phyloP scores from a whole-genome alignment of 2,797 vertebrate species.

The Sebastolobus alascanus region DNA sequence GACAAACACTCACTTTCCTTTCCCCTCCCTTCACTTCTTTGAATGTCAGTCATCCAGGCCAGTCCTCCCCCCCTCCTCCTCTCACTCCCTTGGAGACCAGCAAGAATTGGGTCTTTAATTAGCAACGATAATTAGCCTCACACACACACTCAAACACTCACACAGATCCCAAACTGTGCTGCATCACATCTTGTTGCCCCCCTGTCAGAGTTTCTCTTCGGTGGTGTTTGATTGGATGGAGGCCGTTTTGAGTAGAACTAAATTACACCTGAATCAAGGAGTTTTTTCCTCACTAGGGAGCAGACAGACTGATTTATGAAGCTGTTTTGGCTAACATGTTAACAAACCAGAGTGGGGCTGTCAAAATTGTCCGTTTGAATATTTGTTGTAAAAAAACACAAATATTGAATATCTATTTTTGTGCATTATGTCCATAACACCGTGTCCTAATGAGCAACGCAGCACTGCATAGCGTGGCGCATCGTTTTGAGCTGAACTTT shows the following conservation, averaged over 20 bases:
- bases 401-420: too few species aligned
- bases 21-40: constrained; percentile 22
- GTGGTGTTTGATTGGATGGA: constrained; percentile 34
- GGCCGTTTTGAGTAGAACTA: constrained; percentile 15
- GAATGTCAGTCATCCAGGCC: constrained; percentile 76
- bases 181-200: constrained; percentile 49
- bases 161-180: constrained; percentile 48
- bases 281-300: not conserved
- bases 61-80: constrained; percentile 19
- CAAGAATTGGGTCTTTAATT: constrained; percentile 81
- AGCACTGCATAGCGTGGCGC: too few species aligned
- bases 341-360: not conserved
- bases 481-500: too few species aligned
- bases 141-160: constrained; percentile 15
- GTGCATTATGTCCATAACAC: too few species aligned
- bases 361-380: not conserved
- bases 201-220: constrained; percentile 42
- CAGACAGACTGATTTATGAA: not conserved
- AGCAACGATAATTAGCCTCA: constrained; percentile 77
- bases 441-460: too few species aligned
- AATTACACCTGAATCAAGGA: constrained; percentile 33
- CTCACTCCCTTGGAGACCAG: constrained; percentile 70
- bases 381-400: too few species aligned
- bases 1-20: constrained; percentile 12
- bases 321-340: not conserved